These are phyloP conservation scores for Nothura maculosa DNA, from an alignment of 2,797 vertebrate genomes.

Conservation along the genomic window DNA sequence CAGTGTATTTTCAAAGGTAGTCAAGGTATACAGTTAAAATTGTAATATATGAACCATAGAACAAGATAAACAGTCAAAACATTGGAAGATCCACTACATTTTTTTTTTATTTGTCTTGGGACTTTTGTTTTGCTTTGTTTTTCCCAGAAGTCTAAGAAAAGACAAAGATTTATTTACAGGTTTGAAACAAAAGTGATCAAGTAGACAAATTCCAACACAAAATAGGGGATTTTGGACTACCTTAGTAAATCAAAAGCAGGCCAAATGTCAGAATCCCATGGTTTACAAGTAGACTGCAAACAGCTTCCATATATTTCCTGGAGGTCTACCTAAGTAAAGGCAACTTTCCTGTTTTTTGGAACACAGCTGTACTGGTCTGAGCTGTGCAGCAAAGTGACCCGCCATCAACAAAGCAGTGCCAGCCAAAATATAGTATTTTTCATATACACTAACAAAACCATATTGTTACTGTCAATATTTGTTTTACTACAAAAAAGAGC, in stretches of 20 bases:
- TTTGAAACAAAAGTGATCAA: neutral
- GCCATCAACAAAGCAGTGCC: neutral
- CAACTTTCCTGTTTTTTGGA: neutral
- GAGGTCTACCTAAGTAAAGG: neutral
- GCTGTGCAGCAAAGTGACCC: neutral
- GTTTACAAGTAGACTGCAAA: neutral
- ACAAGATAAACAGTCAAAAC: neutral
- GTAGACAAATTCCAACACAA: neutral
- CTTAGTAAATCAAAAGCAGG: neutral
- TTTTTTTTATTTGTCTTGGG: no score
- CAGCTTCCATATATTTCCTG: neutral
- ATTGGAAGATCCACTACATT: neutral
- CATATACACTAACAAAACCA: neutral
- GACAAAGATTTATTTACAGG: fast-evolving
- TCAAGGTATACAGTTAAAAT: neutral
- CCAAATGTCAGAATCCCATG: neutral
- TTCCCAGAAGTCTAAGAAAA: neutral
- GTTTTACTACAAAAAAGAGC: neutral
- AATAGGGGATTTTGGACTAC: neutral
- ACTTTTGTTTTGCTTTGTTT: neutral
- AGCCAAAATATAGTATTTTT: neutral
- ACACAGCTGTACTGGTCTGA: neutral
- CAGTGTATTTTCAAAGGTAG: neutral
- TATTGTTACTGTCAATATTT: neutral
- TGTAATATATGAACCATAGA: neutral